Base-by-base conservation (phyloP, 2,113 vertebrate genomes). In the Sylvietta virens region DNA sequence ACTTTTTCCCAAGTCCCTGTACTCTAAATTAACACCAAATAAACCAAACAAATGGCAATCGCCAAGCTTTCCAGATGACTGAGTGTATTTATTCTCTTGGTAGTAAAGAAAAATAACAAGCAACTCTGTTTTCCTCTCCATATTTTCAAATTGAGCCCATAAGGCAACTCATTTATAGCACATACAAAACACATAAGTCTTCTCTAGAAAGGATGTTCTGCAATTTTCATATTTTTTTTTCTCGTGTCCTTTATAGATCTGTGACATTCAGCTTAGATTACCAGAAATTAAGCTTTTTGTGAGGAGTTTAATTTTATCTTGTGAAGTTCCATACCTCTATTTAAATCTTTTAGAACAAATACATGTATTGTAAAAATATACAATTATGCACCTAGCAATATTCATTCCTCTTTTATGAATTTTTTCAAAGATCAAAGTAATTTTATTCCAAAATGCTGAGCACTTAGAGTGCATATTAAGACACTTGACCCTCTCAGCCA, bases 141-240 rank as follows among this genome's bases (percentile, higher is more conserved):
- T 47, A 57, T 67, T 76, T 74, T 28, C 27, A 47, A 3, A 60
- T 42, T 66, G 15, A 12, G 4, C 10, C 7, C 15, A 13, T 13
- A 67, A 45, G 5, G 2, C 9, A 81, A 84, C 23, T 42, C 30
- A 45, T 78, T 42, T 1, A 2, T 60, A 56, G 3, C 6, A 42
- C 15, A n/a, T n/a, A n/a, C n/a, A n/a, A n/a, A n/a, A n/a, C n/a
- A 42, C 0, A 13, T 3, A 57, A 50, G 3, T 23, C 30, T 67
- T 42, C 39, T 48, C 10, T 39, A 42, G 20, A 62, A 67, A 60
- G 3, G 47, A 11, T 54, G 24, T 15, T 70, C 15, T 66, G 7
- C 8, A 50, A 42, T 74, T 70, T 84, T 69, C 11, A 62, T 50
- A 27, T 30, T 11, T 78, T 72, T 84, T 64, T 89, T 40, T 57